These are phyloP conservation scores for Limnephilus lunatus DNA, from an alignment of 2,888 invertebrate genomes.

Conservation along the genomic window DNA sequence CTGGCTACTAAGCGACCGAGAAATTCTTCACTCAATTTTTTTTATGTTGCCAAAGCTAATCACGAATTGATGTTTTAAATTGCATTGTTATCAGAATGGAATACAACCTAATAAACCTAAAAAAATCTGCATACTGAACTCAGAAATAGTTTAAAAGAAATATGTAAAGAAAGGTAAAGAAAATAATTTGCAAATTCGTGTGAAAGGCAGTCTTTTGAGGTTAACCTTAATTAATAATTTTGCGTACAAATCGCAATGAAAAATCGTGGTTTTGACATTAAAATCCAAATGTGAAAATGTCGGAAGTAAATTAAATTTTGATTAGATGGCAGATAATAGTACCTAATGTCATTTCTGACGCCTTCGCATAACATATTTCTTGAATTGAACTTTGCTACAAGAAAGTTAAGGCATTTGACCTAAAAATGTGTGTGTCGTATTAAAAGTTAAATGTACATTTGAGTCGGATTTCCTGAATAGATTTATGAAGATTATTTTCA, in stretches of 20 bases:
- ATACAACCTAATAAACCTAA: background rate
- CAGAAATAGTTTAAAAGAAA: background rate
- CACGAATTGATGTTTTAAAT: background rate
- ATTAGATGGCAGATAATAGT: background rate
- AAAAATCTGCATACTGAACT: background rate
- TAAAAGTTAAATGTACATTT: background rate
- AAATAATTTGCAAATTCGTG: background rate
- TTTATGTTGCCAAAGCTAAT: background rate
- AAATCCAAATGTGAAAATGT: background rate
- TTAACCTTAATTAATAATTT: background rate
- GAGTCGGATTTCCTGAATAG: background rate
- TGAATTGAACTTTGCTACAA: background rate
- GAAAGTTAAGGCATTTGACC: conserved; percentile 12
- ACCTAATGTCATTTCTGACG: background rate
- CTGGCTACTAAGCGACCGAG: background rate
- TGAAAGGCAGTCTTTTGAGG: background rate
- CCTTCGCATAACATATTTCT: background rate
- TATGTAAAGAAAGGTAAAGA: background rate
- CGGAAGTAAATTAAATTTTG: background rate
- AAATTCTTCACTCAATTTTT: background rate
- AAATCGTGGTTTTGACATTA: conserved; percentile 18
- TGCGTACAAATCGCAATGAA: background rate
- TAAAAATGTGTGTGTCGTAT: conserved; percentile 6
- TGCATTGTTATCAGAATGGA: background rate
- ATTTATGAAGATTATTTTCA: background rate